phyloP scores from a whole-genome alignment of 2,888 invertebrate species.

The Agonopterix subpropinquella region DNA sequence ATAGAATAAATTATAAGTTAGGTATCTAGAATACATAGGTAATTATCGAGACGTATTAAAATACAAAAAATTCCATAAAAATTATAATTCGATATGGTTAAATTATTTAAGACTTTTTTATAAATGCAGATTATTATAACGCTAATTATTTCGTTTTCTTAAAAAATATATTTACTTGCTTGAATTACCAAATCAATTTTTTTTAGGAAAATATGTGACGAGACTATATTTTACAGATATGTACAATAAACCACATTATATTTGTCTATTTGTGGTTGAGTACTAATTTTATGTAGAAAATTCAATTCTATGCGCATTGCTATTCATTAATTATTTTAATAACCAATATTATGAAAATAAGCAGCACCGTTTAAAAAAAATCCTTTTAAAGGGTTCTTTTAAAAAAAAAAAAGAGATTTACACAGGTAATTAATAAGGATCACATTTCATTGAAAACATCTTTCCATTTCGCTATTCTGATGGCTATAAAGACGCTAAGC shows the following conservation, averaged over 20 bases:
- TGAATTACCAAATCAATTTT: too few relatives aligned
- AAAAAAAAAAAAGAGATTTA: background rate
- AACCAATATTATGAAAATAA: background rate
- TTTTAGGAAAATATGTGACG: background rate
- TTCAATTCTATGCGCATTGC: constrained; percentile 14
- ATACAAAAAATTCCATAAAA: too few relatives aligned
- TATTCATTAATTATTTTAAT: background rate
- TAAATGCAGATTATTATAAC: too few relatives aligned
- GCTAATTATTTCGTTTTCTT: too few relatives aligned
- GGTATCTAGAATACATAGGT: too few relatives aligned
- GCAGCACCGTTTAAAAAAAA: background rate
- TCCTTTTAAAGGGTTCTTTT: background rate
- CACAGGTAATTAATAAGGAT: background rate
- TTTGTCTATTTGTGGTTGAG: too few relatives aligned
- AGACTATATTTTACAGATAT: background rate
- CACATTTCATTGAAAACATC: background rate
- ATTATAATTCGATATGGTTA: too few relatives aligned
- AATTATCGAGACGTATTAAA: too few relatives aligned
- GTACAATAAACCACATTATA: background rate
- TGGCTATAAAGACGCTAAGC: background rate
- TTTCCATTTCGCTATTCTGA: background rate
- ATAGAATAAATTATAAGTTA: too few relatives aligned
- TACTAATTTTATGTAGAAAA: background rate
- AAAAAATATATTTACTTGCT: too few relatives aligned
- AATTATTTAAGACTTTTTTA: too few relatives aligned